Base-by-base conservation (phyloP, 2,888 invertebrate species). In the Thereva nobilitata region DNA sequence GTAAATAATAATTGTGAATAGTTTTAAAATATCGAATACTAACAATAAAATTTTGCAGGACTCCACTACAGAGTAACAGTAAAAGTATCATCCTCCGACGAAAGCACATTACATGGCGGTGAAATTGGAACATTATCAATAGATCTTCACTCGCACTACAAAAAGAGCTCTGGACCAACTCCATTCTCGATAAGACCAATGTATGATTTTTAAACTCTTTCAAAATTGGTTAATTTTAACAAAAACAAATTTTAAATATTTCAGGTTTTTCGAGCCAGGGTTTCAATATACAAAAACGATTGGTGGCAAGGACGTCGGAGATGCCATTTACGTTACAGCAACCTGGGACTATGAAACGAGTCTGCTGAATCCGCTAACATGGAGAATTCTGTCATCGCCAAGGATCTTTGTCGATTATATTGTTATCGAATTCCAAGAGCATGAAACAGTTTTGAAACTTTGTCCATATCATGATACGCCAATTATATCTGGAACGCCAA, bases 321-420 rank as follows among this genome's bases (percentile, higher is more conserved):
- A 87, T 40, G 86, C 91, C 3, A 6, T 53, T 7, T 86, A 87
- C 1, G 87, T 89, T 0, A 86, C 89, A 71, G 86, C 92, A 1
- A 86, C 88, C 73, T 93, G 92, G 92, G 87, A 88, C 73, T 92
- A 91, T 74, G 87, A 89, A 73, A 89, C 89, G 3, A 91, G 88
- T 70, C 78, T 91, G 34, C 85, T 92, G 72, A 93, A 93, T 79
- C 91, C 93, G 0, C 84, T 93, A 71, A 92, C 93, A 0, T 93
- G 93, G 93, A 83, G 93, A 67, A 79, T 92, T 44, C 79, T 92
- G 6, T 85, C 88, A 66, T 87, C 87, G 4, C 90, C 93, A 0
- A 86, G 87, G 70, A 87, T 92, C 64, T 90, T 88, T 76, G 81
- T 93, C 55, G 88, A 89, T 67, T 87, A 87, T 70, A 80, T 93